Percentiles rank a stretch among this genome's conserved stretches.
phyloP scores from a whole-genome alignment of 92 coral and sea anemone genomes.

The Muricea muricata region DNA sequence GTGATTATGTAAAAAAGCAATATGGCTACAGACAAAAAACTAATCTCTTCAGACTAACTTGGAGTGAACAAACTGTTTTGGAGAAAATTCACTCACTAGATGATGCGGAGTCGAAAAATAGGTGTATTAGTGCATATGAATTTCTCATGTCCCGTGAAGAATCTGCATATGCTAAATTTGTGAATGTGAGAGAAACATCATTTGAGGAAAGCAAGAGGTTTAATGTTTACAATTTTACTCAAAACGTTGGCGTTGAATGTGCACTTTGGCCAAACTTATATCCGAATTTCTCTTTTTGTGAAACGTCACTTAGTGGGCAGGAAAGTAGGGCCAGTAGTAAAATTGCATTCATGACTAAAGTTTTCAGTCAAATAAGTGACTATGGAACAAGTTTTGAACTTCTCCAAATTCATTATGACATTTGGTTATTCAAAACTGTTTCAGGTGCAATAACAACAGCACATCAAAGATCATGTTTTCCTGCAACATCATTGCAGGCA shows the following conservation, averaged over 20 bases:
- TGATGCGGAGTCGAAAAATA: not conserved
- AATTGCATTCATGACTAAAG: constrained; percentile 21
- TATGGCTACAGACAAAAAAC: constrained; percentile 30
- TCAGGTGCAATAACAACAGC: constrained; percentile 34
- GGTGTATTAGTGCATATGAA: constrained; percentile 14
- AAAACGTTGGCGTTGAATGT: no score
- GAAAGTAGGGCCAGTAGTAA: constrained; percentile 23
- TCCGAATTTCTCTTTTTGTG: constrained; percentile 55
- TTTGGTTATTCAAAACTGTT: constrained; percentile 14
- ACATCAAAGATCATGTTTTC: not conserved
- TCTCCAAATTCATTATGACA: constrained; percentile 12
- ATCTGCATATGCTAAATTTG: not conserved
- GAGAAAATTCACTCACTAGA: not conserved
- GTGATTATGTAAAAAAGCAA: constrained; percentile 12
- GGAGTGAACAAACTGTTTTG: not conserved
- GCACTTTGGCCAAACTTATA: no score
- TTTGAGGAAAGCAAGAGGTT: not conserved
- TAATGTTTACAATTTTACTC: constrained; percentile 19
- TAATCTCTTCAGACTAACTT: constrained; percentile 9
- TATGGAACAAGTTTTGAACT: not conserved
- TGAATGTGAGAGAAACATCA: not conserved
- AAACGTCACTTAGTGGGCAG: constrained; percentile 32
- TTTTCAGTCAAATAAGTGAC: not conserved
- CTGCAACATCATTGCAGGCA: not conserved
- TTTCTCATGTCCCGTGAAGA: not conserved